These are phyloP conservation scores for Oreochromis spilurus DNA, from an alignment of 2,113 vertebrate species.

Conservation along the genomic window DNA sequence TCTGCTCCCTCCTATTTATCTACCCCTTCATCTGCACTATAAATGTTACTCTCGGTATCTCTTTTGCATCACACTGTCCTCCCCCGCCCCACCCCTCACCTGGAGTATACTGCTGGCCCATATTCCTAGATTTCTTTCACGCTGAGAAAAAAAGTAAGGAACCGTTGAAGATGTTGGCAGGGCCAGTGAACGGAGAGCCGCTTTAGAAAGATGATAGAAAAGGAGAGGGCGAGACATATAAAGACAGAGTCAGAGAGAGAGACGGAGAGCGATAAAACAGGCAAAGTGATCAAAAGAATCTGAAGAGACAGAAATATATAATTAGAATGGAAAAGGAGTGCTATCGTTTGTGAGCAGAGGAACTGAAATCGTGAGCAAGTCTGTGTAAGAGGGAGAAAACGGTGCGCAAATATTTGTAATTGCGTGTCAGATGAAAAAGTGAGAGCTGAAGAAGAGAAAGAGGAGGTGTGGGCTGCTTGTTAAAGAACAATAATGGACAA, in stretches of 20 bases:
- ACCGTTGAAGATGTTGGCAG: not conserved
- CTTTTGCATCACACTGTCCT: not conserved
- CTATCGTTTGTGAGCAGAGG: not conserved
- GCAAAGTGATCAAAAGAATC: conserved; percentile 42
- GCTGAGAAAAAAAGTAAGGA: not conserved
- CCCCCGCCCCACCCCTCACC: not conserved
- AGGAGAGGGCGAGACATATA: not conserved
- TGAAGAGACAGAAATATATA: conserved; percentile 9
- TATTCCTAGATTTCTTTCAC: not conserved
- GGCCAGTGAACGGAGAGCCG: not conserved
- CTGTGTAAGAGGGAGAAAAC: not conserved
- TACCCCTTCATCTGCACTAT: not conserved
- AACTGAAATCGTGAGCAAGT: not conserved
- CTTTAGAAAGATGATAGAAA: conserved; percentile 1
- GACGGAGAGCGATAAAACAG: conserved; percentile 10
- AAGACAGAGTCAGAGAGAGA: not conserved
- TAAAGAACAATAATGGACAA: not conserved
- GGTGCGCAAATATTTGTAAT: not conserved
- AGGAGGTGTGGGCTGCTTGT: not conserved
- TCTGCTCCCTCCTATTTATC: not conserved
- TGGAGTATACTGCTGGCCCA: not conserved
- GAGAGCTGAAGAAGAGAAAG: not conserved
- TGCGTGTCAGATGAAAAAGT: not conserved
- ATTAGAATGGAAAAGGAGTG: not conserved
- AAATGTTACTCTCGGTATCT: not conserved